A percentile compares a stretch with the other conserved stretches of the same genome.
Evolutionary conservation across 2,888 invertebrate species (phyloP).

Genomic region (Ganaspis brasiliensis): DNA sequence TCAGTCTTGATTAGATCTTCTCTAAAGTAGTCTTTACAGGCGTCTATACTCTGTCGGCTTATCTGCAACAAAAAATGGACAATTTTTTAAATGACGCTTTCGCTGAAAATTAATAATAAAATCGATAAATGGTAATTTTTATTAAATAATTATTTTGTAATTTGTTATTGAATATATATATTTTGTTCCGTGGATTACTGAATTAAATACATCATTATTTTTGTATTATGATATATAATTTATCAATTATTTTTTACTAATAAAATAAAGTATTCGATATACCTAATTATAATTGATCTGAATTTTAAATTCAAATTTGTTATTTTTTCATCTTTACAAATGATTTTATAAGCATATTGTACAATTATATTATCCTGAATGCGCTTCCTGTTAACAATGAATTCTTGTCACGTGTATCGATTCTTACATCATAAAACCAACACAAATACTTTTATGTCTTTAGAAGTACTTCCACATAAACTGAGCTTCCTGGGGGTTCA

Average conservation of each 20-base stretch:
- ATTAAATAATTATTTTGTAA: no score
- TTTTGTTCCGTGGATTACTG: no score
- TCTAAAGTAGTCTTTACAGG: slow-evolving; percentile 99
- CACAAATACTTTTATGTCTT: not conserved
- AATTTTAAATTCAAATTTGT: no score
- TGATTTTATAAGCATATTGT: slow-evolving; percentile 10
- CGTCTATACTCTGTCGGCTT: slow-evolving; percentile 98
- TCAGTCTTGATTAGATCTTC: slow-evolving; percentile 98
- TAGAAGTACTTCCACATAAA: not conserved
- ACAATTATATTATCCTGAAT: slow-evolving; percentile 10
- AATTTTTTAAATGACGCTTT: not conserved
- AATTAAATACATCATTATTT: no score
- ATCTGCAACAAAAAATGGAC: slow-evolving; percentile 86
- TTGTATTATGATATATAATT: no score
- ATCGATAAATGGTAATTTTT: no score
- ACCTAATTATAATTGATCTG: no score
- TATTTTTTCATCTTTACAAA: not conserved
- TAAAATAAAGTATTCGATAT: no score
- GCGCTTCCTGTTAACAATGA: slow-evolving; percentile 10
- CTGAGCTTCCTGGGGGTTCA: not conserved
- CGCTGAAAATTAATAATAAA: no score
- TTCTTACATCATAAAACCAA: slow-evolving; percentile 27
- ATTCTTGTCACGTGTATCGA: slow-evolving; percentile 30
- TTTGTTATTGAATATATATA: no score
- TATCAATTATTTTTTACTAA: no score